Percentiles rank a stretch among this genome's conserved stretches.
These are phyloP conservation scores for Pampusana beccarii DNA, from an alignment of 2,113 vertebrate species.

Conservation along the genomic window DNA sequence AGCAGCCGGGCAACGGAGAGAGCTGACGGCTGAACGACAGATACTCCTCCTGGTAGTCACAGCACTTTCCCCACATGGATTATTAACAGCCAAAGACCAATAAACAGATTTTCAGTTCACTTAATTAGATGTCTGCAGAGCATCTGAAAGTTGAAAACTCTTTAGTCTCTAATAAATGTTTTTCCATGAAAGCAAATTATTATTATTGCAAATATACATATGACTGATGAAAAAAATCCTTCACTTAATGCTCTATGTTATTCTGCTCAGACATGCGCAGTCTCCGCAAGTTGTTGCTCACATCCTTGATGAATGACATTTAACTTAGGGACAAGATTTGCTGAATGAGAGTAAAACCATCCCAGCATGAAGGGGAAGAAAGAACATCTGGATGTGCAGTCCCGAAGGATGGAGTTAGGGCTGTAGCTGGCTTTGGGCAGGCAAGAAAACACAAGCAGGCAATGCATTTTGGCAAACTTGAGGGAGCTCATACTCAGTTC, in stretches of 20 bases:
- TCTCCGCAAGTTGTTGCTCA: background rate
- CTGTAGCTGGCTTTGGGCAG: background rate
- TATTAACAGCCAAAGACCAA: background rate
- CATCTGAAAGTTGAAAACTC: background rate
- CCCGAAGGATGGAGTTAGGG: background rate
- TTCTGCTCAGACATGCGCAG: background rate
- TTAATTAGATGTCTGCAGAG: background rate
- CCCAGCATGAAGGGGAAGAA: background rate
- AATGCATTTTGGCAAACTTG: background rate
- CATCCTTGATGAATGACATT: background rate
- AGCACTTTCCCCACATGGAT: background rate
- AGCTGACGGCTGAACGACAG: background rate
- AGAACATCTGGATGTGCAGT: background rate
- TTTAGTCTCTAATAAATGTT: background rate
- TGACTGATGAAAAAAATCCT: background rate
- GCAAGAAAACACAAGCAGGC: background rate
- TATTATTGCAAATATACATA: background rate
- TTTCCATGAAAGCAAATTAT: background rate
- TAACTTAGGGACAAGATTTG: background rate
- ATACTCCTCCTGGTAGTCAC: background rate
- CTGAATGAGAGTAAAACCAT: background rate
- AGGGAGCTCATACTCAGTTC: background rate
- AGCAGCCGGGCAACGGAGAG: background rate
- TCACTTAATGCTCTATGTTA: background rate
- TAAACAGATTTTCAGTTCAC: conserved; percentile 14